Base-by-base conservation (phyloP, 2,797 vertebrate genomes). In the Telmatherina bonti region DNA sequence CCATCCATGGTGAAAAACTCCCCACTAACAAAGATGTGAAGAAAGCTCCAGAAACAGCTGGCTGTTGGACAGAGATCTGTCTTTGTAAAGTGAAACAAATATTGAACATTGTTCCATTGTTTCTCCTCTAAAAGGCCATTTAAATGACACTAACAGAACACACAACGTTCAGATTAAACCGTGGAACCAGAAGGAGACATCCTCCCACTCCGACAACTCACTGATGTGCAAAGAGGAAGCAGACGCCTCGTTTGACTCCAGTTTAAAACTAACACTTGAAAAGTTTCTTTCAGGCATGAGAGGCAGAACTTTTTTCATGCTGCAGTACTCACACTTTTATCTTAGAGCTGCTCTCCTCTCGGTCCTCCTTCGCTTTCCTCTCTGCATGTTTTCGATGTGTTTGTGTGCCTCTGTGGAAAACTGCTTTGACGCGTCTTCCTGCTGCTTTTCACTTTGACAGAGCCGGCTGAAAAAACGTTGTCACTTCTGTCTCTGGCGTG, bases 251-350 rank as follows among this genome's bases (percentile, higher is more conserved):
- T n/a, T n/a, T n/a, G n/a, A n/a, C n/a, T n/a, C n/a, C n/a, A n/a
- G n/a, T n/a, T n/a, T n/a, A n/a, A n/a, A n/a, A n/a, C n/a, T n/a
- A 36, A 5, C 11, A 36, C 13, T 36, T 5, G 7, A 12, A 35
- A 58, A 36, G 15, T n/a, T 51, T 31, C 29, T 53, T 49, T 15
- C 33, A 43, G 78, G 43, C 47, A 16, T 53, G 18, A 62, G 29
- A 66, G 30, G 12, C 53, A 35, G 57, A 56, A 29, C 64, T 72
- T 12, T 15, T 29, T 2, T 15, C 55, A 26, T 22, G 13, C 27
- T 47, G 27, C 49, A 1, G 47, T 84, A 91, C 85, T 91, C 82
- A 91, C 89, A 83, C 47, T 66, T 88, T 74, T n/a, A 84, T 66
- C 62, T 69, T 45, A 12, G 43, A 76, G 60, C 24, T 33, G 63